phyloP scores from a whole-genome alignment of 2,113 vertebrate species.

The Albula goreensis region DNA sequence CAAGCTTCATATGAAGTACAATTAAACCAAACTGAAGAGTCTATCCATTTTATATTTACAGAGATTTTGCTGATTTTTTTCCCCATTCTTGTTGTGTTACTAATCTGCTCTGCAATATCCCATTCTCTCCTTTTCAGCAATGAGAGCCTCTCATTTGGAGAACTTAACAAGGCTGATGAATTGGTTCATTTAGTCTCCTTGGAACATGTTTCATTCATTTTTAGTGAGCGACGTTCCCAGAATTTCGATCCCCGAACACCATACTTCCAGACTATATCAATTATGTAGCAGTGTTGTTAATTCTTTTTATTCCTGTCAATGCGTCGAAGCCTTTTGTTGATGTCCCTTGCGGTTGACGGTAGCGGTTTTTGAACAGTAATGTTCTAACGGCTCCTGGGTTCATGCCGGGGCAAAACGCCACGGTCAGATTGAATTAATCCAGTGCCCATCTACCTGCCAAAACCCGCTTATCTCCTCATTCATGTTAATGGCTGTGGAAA shows the following conservation, averaged over 20 bases:
- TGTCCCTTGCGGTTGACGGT: background rate
- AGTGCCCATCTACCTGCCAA: constrained; percentile 13
- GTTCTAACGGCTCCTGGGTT: background rate
- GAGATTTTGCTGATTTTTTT: background rate
- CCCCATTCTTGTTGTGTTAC: background rate
- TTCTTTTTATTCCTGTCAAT: background rate
- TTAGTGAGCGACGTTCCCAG: background rate
- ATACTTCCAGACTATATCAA: background rate
- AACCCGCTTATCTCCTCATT: constrained; percentile 8
- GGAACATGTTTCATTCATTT: constrained; percentile 9
- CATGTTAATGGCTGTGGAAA: constrained; percentile 18
- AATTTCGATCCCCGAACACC: background rate
- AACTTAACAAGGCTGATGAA: background rate
- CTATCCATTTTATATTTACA: background rate
- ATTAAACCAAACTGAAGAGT: background rate
- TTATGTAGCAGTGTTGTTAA: background rate
- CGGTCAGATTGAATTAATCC: constrained; percentile 24
- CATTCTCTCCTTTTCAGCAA: background rate
- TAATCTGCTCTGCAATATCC: background rate
- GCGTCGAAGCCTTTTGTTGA: background rate
- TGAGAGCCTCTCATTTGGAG: background rate
- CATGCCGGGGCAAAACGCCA: constrained; percentile 12
- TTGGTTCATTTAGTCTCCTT: background rate
- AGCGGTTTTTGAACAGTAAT: constrained; percentile 10
- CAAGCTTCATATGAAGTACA: background rate